Percentiles rank a stretch among this genome's conserved stretches.
phyloP scores from a whole-genome alignment of 2,113 vertebrate genomes.

The Uria lomvia region DNA sequence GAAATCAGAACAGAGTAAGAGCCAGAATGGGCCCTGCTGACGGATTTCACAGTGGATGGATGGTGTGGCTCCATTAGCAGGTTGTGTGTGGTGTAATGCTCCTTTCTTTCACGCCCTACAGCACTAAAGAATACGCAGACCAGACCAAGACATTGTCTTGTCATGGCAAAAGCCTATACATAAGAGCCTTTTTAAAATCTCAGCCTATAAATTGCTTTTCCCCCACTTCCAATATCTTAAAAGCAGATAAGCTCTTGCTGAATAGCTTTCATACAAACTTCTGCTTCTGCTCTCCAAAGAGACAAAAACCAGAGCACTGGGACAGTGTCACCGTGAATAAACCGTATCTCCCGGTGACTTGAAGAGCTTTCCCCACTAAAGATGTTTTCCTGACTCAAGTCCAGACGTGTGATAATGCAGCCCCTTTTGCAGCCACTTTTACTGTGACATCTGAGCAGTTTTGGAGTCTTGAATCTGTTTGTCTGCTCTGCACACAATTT shows the following conservation, averaged over 20 bases:
- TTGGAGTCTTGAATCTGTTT: not conserved
- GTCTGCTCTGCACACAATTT: not conserved
- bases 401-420: not conserved
- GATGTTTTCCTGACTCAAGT: not conserved
- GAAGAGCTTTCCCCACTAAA: not conserved
- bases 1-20: not conserved
- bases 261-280: not conserved
- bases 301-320: not conserved
- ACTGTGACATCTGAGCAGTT: not conserved
- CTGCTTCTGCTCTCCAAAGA: not conserved
- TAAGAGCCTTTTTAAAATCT: not conserved
- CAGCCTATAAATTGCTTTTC: not conserved
- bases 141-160: not conserved
- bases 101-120: not conserved
- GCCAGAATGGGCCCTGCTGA: not conserved
- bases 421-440: not conserved
- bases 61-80: not conserved
- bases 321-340: not conserved
- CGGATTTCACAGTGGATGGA: not conserved
- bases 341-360: not conserved
- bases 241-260: not conserved
- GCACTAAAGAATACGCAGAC: not conserved
- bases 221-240: not conserved
- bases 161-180: not conserved
- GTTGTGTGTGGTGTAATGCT: not conserved